Conservation (phyloP, 2,113 vertebrate species). For the Zosterops lateralis region DNA sequence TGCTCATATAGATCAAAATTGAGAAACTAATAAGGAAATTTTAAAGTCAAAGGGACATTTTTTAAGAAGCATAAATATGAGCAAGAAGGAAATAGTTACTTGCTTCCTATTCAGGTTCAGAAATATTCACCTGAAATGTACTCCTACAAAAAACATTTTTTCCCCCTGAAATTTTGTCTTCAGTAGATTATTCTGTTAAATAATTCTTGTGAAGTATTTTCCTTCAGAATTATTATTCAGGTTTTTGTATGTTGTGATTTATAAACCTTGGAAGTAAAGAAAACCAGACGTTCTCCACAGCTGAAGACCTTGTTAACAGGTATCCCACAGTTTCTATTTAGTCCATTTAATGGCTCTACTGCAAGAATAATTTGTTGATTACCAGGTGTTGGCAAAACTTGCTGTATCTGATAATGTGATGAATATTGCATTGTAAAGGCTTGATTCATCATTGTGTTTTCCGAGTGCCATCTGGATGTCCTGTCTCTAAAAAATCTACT, state of each 20-base stretch:
- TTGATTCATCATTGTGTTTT: slow-evolving; percentile 46
- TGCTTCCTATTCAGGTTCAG: background rate
- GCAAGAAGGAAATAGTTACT: background rate
- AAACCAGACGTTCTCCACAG: background rate
- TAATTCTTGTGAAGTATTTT: background rate
- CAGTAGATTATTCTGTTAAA: background rate
- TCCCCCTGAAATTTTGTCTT: background rate
- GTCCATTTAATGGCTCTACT: slow-evolving; percentile 45
- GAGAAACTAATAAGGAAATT: background rate
- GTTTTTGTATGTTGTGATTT: background rate
- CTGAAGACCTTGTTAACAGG: slow-evolving; percentile 41
- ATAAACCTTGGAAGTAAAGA: slow-evolving; percentile 1
- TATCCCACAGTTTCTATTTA: slow-evolving; percentile 36
- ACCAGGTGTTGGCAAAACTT: slow-evolving; percentile 49
- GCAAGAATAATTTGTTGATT: slow-evolving; percentile 50
- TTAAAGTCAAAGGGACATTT: background rate
- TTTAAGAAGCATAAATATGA: background rate
- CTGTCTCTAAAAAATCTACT: background rate
- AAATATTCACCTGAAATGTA: background rate
- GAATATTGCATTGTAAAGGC: slow-evolving; percentile 37
- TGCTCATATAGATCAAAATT: background rate
- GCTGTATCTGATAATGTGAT: slow-evolving; percentile 32
- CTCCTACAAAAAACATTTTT: background rate
- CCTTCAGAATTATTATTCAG: background rate
- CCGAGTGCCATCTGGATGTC: slow-evolving; percentile 31